Conservation (phyloP, 2,888 invertebrate genomes). For the Sepiola atlantica region DNA sequence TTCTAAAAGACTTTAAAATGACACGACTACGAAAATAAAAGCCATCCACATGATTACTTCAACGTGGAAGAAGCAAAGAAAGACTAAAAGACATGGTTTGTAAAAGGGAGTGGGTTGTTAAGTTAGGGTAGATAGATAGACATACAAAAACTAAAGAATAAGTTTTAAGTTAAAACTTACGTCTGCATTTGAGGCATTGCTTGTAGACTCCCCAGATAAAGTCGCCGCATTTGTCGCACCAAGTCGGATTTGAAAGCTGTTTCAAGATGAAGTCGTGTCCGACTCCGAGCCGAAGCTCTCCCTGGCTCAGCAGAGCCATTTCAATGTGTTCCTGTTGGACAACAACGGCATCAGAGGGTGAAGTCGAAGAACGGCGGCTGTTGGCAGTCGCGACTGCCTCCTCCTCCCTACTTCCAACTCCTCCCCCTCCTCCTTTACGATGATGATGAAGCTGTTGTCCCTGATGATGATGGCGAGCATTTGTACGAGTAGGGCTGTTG, state of each 20-base stretch:
- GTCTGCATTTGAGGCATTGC: conserved; percentile 75
- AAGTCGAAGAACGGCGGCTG: not conserved
- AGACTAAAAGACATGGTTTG: not conserved
- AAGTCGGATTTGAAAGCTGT: conserved; percentile 73
- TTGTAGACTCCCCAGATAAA: conserved; percentile 77
- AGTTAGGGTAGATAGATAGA: not conserved
- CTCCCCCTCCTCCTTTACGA: not conserved
- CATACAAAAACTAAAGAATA: not conserved
- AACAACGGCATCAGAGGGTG: conserved; percentile 35
- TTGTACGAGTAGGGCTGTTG: conserved; percentile 40
- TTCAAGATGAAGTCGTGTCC: conserved; percentile 66
- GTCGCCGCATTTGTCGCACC: conserved; percentile 78
- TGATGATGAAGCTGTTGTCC: not conserved
- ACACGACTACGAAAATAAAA: not conserved
- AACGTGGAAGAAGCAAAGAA: not conserved
- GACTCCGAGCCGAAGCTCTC: conserved; percentile 51
- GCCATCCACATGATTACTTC: not conserved
- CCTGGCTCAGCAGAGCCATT: conserved; percentile 64
- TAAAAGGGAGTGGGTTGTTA: not conserved
- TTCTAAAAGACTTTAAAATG: not conserved
- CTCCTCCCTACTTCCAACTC: no score
- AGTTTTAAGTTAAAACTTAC: conserved; percentile 67
- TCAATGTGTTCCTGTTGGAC: conserved; percentile 61
- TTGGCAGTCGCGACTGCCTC: not conserved
- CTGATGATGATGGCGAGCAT: not conserved